Evolutionary conservation across 2,888 invertebrate genomes (phyloP).

Genomic region (Suillia variegata): DNA sequence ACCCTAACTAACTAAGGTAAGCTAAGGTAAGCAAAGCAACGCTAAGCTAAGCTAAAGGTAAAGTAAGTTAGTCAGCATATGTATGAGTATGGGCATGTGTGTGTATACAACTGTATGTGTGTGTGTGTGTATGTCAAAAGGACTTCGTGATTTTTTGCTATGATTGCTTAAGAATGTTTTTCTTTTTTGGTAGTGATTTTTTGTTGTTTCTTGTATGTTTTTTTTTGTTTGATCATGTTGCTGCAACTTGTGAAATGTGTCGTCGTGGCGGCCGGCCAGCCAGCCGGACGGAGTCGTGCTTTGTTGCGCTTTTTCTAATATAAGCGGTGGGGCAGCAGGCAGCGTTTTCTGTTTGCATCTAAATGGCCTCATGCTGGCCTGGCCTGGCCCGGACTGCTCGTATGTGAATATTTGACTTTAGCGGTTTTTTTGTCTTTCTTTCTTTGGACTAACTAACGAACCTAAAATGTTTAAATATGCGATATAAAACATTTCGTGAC

Average conservation of each 20-base stretch:
- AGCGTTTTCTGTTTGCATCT: constrained; percentile 11
- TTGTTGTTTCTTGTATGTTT: no score
- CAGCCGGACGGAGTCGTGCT: no score
- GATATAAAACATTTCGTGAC: constrained; percentile 46
- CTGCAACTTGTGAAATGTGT: no score
- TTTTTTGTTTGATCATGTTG: no score
- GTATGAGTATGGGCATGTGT: no score
- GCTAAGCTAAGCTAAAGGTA: not conserved
- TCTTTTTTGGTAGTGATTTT: no score
- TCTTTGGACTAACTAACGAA: constrained; percentile 50
- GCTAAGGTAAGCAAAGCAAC: not conserved
- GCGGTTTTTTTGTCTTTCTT: no score
- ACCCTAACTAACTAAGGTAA: not conserved
- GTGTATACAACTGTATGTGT: no score
- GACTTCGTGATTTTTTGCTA: constrained; percentile 50
- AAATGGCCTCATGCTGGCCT: constrained; percentile 10
- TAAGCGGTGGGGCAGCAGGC: no score
- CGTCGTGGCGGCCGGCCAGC: no score
- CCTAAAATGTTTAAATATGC: constrained; percentile 44
- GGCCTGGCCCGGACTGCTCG: no score
- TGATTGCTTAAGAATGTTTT: constrained; percentile 47
- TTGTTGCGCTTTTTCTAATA: no score
- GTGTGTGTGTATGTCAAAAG: constrained; percentile 35
- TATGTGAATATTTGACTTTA: constrained; percentile 6
- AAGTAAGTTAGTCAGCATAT: not conserved